Base-by-base conservation (phyloP, 2,888 invertebrate species). In the Ryuthela nishihirai region DNA sequence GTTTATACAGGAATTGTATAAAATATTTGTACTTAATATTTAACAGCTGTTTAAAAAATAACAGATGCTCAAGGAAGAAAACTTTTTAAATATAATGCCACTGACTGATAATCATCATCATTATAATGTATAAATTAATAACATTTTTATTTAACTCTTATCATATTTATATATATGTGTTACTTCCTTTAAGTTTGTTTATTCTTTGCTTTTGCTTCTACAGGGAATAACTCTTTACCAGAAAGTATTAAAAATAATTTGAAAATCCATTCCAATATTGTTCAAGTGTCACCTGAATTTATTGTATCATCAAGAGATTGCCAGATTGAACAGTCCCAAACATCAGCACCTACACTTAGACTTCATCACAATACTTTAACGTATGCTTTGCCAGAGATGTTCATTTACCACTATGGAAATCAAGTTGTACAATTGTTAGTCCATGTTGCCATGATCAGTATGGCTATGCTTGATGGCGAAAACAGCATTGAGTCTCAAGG, bases 381-480 rank as follows among this genome's bases (percentile, higher is more conserved):
- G 20, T 23, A 40, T 15, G 54, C 59, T n/a, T 34, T 53, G 25
- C 56, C 62, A 15, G 38, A 47, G 10, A 42, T 60, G 44, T 43
- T 45, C 15, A 39, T 50, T 2, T 56, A 62, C 18, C 62, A 65
- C 48, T 65, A 65, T 45, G 55, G 56, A 9, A 64, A 64, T 42
- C 65, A 65, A 54, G 58, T 40, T 17, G 26, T 65, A 34, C 65
- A 65, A 34, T 23, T 65, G 18, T 25, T 65, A 18, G 49, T 56
- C 20, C 60, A 60, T 42, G 32, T 56, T 15, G 38, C 60, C 18
- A 62, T 65, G 49, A 43, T 62, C 9, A 45, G 48, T 18, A 36
- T 61, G 17, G 26, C 54, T 20, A 25, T 54, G 9, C 18, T 17
- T 10, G 34, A 34, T 20, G 23, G 32, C 35, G 44, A 21, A 18